Evolutionary conservation across 2,113 vertebrate genomes (phyloP).

Genomic region (Balaeniceps rex): DNA sequence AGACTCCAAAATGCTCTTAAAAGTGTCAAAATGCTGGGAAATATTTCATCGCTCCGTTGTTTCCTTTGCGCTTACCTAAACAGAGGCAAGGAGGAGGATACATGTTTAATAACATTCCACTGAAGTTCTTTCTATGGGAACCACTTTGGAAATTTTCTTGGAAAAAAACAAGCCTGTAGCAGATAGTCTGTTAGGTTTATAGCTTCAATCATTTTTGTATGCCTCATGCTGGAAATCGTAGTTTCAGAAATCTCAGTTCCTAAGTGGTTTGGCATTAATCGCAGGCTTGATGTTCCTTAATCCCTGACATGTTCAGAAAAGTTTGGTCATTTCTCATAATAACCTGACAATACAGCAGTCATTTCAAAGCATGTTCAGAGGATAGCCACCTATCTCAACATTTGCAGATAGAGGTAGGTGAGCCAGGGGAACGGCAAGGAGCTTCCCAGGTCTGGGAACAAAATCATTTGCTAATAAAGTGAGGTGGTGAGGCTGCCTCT

Average conservation of each 20-base stretch:
- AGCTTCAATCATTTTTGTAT: background rate
- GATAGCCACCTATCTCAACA: fast-evolving
- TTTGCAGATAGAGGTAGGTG: background rate
- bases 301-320: background rate
- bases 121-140: background rate
- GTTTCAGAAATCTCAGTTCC: background rate
- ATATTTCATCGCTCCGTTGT: background rate
- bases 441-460: background rate
- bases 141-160: background rate
- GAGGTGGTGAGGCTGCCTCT: background rate
- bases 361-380: background rate
- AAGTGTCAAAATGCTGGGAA: background rate
- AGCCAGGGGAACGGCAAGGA: background rate
- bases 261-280: background rate
- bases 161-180: background rate
- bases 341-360: background rate
- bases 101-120: background rate
- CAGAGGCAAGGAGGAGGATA: background rate
- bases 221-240: background rate
- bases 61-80: background rate
- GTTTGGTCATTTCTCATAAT: background rate
- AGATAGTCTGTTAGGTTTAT: background rate
- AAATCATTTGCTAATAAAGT: background rate
- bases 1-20: background rate
- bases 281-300: background rate